Evolutionary conservation across 2,888 invertebrate species (phyloP).

Genomic region (Xestia c-nigrum): DNA sequence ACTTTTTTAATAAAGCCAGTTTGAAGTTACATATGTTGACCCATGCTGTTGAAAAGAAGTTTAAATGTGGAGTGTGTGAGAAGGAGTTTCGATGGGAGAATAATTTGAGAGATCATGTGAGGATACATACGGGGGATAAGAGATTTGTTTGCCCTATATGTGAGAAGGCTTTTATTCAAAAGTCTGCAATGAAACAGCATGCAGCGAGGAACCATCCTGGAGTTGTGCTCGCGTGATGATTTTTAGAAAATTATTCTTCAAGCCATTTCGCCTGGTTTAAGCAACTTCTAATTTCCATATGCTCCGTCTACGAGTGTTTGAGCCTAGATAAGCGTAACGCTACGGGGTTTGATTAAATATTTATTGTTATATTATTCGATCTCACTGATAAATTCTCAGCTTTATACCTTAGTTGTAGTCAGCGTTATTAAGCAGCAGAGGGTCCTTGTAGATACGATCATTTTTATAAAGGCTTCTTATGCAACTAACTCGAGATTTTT

Average conservation of each 20-base stretch:
- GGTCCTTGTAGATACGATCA: neutral
- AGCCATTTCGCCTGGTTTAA: neutral
- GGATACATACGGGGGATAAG: constrained; percentile 78
- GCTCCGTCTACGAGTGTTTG: neutral
- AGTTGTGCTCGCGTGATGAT: constrained; percentile 34
- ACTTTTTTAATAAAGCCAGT: constrained; percentile 77
- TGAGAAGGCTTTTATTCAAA: constrained; percentile 82
- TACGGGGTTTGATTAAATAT: neutral
- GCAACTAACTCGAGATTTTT: neutral
- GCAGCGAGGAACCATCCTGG: constrained; percentile 76
- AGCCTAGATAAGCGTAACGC: neutral
- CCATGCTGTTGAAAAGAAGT: constrained; percentile 67
- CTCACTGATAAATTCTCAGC: neutral
- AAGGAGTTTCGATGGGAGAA: constrained; percentile 70
- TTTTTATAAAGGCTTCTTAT: neutral
- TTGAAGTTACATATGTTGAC: constrained; percentile 70
- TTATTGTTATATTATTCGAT: neutral
- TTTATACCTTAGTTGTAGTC: neutral
- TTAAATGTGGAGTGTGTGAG: constrained; percentile 67
- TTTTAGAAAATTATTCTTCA: neutral
- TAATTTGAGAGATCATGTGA: constrained; percentile 71
- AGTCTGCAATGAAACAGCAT: constrained; percentile 82
- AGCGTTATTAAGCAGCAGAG: neutral
- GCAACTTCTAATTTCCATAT: neutral
- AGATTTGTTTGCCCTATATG: constrained; percentile 82